phyloP scores from a whole-genome alignment of 2,888 invertebrate species.

The Nephrotoma guestfalica region DNA sequence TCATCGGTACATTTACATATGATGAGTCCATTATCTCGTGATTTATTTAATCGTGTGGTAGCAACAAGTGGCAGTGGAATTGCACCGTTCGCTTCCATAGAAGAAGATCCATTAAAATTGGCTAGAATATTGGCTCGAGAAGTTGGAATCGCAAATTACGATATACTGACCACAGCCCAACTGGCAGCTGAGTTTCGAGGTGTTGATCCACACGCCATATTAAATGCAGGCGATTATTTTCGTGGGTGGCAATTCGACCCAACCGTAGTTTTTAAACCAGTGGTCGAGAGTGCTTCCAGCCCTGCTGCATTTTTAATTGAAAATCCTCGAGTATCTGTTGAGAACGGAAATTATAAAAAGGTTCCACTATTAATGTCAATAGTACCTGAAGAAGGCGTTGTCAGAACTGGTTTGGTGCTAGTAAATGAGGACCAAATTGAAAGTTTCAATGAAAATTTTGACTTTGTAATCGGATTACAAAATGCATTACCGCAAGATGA shows the following conservation, averaged over 20 bases:
- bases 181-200: constrained; percentile 26
- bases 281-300: constrained; percentile 16
- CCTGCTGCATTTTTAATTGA: constrained; percentile 25
- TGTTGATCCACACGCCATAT: constrained; percentile 14
- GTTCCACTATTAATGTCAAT: constrained; percentile 30
- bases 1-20: constrained; percentile 25
- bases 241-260: constrained; percentile 13
- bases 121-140: constrained; percentile 21
- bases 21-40: constrained; percentile 12
- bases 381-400: constrained; percentile 27
- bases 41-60: constrained; percentile 11
- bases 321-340: constrained; percentile 24
- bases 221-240: constrained; percentile 21
- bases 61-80: constrained; percentile 25
- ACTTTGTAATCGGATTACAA: background rate
- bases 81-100: constrained; percentile 15
- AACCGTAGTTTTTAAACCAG: background rate
- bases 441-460: constrained; percentile 5
- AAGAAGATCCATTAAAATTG: constrained; percentile 12
- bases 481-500: background rate
- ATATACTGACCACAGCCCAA: constrained; percentile 13
- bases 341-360: constrained; percentile 21
- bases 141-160: constrained; percentile 20
- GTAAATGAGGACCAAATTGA: background rate
- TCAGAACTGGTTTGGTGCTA: constrained; percentile 20